Percentiles rank a stretch among this genome's conserved stretches.
These are phyloP conservation scores for Porites lobata DNA, from an alignment of 92 coral and sea anemone species.

Conservation along the genomic window DNA sequence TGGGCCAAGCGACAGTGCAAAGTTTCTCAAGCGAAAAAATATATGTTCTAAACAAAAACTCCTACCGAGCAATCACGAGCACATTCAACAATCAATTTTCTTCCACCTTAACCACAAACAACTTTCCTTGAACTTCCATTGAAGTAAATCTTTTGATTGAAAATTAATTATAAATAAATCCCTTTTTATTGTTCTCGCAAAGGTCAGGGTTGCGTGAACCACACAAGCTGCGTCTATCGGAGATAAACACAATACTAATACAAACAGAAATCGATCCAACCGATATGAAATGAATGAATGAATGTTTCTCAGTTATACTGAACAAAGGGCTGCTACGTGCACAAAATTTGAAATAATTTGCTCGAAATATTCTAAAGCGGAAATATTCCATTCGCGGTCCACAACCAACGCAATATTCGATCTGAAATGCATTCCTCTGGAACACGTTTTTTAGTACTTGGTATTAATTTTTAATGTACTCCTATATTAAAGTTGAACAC, in stretches of 20 bases:
- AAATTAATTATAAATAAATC: conserved; percentile 9
- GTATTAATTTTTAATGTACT: not conserved
- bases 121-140: not conserved
- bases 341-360: not conserved
- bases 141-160: not conserved
- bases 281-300: too few species aligned
- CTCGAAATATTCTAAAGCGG: not conserved
- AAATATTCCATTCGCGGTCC: conserved; percentile 11
- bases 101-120: not conserved
- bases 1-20: not conserved
- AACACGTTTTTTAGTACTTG: not conserved
- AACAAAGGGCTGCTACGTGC: not conserved
- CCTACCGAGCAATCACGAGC: not conserved
- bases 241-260: conserved; percentile 14
- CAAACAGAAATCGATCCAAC: not conserved
- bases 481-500: not conserved
- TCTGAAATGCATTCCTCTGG: not conserved
- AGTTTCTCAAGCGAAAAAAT: conserved; percentile 14
- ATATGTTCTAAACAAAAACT: not conserved
- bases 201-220: conserved; percentile 31
- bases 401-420: not conserved
- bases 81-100: not conserved
- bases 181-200: not conserved
- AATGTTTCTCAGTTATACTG: not conserved
- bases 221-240: conserved; percentile 17